These are phyloP conservation scores for Babyrousa celebensis DNA, from an alignment of 2,797 vertebrate species.

Conservation along the genomic window DNA sequence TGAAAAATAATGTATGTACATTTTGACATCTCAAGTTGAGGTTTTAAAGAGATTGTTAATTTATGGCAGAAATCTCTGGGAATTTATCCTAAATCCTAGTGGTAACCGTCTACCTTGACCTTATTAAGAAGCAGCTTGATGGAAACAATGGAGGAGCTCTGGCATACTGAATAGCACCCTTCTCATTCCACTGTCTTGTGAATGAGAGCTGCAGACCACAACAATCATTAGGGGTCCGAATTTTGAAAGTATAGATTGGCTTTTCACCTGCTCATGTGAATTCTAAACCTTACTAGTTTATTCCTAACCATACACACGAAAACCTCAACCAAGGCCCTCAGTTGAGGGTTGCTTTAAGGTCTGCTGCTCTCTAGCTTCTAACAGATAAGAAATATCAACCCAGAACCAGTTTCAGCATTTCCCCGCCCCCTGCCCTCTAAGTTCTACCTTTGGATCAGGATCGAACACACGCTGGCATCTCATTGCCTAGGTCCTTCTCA, in stretches of 20 bases:
- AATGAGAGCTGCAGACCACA: background rate
- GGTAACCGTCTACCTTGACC: background rate
- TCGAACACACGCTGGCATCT: background rate
- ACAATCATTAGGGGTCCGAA: background rate
- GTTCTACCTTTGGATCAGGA: constrained; percentile 4
- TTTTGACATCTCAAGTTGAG: constrained; percentile 8
- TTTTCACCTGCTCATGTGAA: background rate
- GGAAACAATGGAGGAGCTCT: background rate
- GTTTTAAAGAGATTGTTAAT: background rate
- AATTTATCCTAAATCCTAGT: background rate
- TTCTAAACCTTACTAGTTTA: background rate
- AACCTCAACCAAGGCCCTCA: background rate
- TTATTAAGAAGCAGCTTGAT: background rate
- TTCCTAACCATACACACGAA: constrained; percentile 47
- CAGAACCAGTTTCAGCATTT: background rate
- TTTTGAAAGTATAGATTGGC: background rate
- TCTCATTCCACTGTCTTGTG: background rate
- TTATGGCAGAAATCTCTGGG: background rate
- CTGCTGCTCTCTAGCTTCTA: background rate
- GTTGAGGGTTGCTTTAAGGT: background rate
- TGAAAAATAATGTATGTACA: background rate
- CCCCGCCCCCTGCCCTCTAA: background rate
- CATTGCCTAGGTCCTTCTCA: background rate
- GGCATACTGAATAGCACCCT: background rate
- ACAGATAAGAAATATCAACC: background rate